These are phyloP conservation scores for Athene noctua DNA, from an alignment of 2,113 vertebrate species.

Conservation along the genomic window DNA sequence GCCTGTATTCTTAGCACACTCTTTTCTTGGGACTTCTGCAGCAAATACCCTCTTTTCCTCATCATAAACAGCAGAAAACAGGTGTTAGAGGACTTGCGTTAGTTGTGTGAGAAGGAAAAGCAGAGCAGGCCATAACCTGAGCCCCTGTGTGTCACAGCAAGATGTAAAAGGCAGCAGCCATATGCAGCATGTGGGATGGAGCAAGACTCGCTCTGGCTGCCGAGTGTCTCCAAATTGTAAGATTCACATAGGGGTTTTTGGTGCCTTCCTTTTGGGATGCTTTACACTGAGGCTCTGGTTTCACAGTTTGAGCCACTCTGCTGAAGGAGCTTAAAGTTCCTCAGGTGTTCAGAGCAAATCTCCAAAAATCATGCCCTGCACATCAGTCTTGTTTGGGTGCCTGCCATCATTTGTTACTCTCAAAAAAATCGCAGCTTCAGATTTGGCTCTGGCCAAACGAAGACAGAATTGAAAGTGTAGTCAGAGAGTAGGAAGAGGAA, in stretches of 20 bases:
- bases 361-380: neutral
- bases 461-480: neutral
- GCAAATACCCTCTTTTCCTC: neutral
- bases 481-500: neutral
- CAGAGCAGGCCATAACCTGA: neutral
- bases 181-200: accelerated
- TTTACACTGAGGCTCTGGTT: neutral
- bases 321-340: neutral
- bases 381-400: neutral
- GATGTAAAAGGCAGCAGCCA: neutral
- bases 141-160: neutral
- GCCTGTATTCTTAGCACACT: neutral
- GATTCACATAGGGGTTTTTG: neutral
- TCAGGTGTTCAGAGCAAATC: neutral
- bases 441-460: neutral
- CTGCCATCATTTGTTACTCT: neutral
- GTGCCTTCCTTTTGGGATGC: neutral
- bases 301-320: neutral
- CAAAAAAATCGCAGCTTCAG: neutral
- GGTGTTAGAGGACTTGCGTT: neutral
- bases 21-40: neutral
- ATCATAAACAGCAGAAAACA: neutral
- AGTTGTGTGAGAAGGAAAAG: neutral
- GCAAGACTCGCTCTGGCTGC: neutral
- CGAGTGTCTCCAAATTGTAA: neutral